Evolutionary conservation across 2,888 invertebrate genomes (phyloP), one percentile per base, ranked within the genome.

Genomic region (Chrysina gloriosa): DNA sequence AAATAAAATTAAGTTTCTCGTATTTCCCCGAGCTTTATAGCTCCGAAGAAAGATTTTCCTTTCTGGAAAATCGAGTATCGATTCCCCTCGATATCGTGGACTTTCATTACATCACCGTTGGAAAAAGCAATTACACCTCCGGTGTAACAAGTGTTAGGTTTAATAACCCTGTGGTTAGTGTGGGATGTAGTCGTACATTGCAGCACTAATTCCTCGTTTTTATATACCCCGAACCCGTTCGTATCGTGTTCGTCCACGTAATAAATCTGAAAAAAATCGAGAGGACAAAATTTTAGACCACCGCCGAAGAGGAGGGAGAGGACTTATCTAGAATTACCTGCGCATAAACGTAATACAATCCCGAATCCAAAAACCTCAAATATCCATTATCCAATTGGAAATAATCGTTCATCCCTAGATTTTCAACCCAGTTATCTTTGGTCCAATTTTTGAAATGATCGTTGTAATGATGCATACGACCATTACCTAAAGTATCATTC

Each of bases 1-100:
- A 5, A 3, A 45, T n/a, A 14, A 29, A n/a, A 2, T 72, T 72
- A 73, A 70, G 71, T 77, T 45, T 71, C 69, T 70, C 78, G 82
- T 25, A 80, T 69, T 73, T 90, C 89, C 11, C 88, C 89, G n/a
- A 92, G 82, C 81, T 91, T 92, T 63, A 92, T 86, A n/a, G 92
- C 85, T 31, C 94, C 94, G 74, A 94, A 93, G 84, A 93, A 94
- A 75, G 93, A 93, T 80, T 93, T 93, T 72, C 92, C 92, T 0
- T 88, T 86, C 76, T 90, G 88, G 84, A 92, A 90, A 50, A 92
- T 82, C 0, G 90, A 89, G 78, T 89, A 90, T 54, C 90, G 83
- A 52, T 88, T 86, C 9, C 89, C 88, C 11, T 89, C 88, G 1
- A 93, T 87, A 76, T 94, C 94, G 63, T 89, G 87, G 7, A 94